A percentile compares a stretch with the other conserved stretches of the same genome.
These are phyloP conservation scores for Mionectes macconnelli DNA, from an alignment of 2,113 vertebrate genomes.

Conservation along the genomic window DNA sequence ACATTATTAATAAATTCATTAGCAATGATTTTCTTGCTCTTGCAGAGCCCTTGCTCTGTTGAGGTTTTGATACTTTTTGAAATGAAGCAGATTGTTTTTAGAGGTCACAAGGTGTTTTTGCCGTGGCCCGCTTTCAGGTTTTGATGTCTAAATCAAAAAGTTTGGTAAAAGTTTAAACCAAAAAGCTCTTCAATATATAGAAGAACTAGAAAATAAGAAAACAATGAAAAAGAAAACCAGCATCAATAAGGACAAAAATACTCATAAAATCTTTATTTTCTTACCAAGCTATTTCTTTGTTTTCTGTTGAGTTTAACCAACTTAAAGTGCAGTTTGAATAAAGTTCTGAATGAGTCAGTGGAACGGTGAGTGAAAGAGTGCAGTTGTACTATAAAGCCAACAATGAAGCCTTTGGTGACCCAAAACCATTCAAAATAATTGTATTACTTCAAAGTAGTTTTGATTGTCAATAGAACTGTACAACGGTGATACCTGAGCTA, in stretches of 20 bases:
- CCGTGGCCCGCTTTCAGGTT: not conserved
- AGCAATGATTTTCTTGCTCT: slow-evolving; percentile 4
- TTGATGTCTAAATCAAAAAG: not conserved
- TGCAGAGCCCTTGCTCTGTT: not conserved
- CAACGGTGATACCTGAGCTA: not conserved
- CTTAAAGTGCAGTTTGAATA: not conserved
- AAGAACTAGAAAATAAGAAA: not conserved
- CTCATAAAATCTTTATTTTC: not conserved
- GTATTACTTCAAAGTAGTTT: not conserved
- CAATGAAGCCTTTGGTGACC: not conserved
- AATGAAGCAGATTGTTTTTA: not conserved
- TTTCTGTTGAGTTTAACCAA: not conserved
- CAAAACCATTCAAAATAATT: not conserved
- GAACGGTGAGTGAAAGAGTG: not conserved
- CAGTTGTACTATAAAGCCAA: not conserved
- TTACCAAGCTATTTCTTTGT: not conserved
- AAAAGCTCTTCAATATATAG: not conserved
- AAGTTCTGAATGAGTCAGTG: not conserved
- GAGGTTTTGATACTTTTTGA: not conserved
- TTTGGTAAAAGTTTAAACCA: not conserved
- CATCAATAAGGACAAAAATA: not conserved
- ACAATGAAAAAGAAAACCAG: not conserved
- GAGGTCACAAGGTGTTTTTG: not conserved
- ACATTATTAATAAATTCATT: not conserved
- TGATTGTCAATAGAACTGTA: not conserved